Evolutionary conservation across 1,140 invertebrate genomes (phyloP).

Genomic region (Eumeta japonica): DNA sequence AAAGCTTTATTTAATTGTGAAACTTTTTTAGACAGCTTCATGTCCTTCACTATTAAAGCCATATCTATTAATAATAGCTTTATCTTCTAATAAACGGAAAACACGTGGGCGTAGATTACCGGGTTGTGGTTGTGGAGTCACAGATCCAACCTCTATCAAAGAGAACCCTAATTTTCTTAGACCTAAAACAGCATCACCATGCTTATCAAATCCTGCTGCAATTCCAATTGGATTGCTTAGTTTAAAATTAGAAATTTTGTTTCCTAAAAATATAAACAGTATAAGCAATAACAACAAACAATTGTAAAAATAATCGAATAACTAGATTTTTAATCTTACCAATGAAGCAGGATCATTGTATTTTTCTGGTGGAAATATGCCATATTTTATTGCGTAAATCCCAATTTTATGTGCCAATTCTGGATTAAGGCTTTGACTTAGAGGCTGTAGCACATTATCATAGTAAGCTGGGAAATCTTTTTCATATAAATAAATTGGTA

Average conservation of each 20-base stretch:
- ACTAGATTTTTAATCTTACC: constrained; percentile 44
- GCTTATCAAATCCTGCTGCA: constrained; percentile 97
- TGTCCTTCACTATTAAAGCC: constrained; percentile 97
- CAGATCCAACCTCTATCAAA: constrained; percentile 94
- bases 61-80: constrained; percentile 90
- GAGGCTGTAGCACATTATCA: constrained; percentile 68
- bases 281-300: constrained; percentile 10
- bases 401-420: constrained; percentile 80
- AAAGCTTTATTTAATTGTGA: constrained; percentile 59
- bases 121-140: constrained; percentile 88
- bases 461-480: constrained; percentile 76
- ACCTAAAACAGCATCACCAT: constrained; percentile 86
- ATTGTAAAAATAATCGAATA: constrained; percentile 6
- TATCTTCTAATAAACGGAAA: constrained; percentile 81
- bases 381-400: constrained; percentile 72
- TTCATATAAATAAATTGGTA: constrained; percentile 67
- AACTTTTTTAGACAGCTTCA: constrained; percentile 64
- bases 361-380: constrained; percentile 63
- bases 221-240: constrained; percentile 91
- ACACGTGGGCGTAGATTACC: constrained; percentile 92
- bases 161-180: constrained; percentile 87
- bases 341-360: constrained; percentile 63
- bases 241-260: constrained; percentile 68
- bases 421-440: constrained; percentile 66
- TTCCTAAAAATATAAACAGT: constrained; percentile 53